Evolutionary conservation across 2,888 invertebrate genomes (phyloP).

Genomic region (Ichneumoninae sp.): DNA sequence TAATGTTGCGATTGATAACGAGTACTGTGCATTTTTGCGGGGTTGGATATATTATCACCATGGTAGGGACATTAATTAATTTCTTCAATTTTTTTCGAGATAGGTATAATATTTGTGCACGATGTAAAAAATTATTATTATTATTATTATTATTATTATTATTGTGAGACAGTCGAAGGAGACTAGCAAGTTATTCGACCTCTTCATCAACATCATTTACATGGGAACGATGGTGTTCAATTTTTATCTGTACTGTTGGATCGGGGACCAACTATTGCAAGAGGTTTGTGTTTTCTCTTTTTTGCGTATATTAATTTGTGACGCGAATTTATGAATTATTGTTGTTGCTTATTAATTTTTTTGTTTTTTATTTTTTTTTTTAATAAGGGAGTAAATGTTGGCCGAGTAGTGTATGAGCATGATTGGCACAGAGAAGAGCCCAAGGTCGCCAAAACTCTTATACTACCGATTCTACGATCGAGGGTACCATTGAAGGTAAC

Average conservation of each 20-base stretch:
- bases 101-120: not conserved
- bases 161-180: conserved; percentile 37
- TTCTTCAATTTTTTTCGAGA: not conserved
- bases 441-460: conserved; percentile 54
- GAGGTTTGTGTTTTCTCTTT: conserved; percentile 51
- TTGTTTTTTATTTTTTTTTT: not conserved
- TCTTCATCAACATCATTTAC: conserved; percentile 57
- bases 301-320: not conserved
- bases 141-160: not conserved
- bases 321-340: not conserved
- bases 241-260: conserved; percentile 68
- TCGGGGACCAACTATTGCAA: conserved; percentile 64
- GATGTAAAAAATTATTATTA: not conserved
- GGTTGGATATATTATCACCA: conserved; percentile 45
- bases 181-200: conserved; percentile 54
- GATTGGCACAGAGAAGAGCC: conserved; percentile 57
- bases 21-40: conserved; percentile 46
- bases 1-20: conserved; percentile 30
- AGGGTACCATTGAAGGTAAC: conserved; percentile 62
- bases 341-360: not conserved
- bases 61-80: conserved; percentile 21
- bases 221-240: conserved; percentile 56
- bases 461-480: conserved; percentile 63
- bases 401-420: conserved; percentile 55
- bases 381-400: conserved; percentile 63